Conservation (phyloP, 1,140 invertebrate genomes). For the Magallana angulata region DNA sequence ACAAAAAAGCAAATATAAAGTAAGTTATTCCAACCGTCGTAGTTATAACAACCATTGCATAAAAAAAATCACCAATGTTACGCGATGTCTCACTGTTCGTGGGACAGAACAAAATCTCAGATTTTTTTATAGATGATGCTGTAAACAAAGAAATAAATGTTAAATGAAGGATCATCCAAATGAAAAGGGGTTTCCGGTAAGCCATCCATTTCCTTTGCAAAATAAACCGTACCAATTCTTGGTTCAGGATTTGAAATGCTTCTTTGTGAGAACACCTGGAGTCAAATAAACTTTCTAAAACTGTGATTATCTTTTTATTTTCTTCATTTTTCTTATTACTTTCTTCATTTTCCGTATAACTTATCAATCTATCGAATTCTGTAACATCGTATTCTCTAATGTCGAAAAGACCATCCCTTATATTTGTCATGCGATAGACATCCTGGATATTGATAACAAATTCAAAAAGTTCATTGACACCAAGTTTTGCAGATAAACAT, state of each 20-base stretch:
- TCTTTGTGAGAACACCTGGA: constrained; percentile 15
- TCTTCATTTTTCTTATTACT: not conserved
- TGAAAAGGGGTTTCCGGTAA: constrained; percentile 46
- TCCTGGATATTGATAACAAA: constrained; percentile 62
- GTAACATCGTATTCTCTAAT: constrained; percentile 66
- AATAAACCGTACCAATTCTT: constrained; percentile 49
- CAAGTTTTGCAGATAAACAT: constrained; percentile 60
- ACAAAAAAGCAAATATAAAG: not conserved
- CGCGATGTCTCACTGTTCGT: not conserved
- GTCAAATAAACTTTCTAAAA: constrained; percentile 59
- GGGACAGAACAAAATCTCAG: not conserved
- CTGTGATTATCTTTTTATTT: not conserved
- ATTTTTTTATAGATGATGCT: not conserved
- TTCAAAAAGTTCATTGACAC: constrained; percentile 59
- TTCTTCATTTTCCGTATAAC: not conserved
- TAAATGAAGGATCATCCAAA: constrained; percentile 56
- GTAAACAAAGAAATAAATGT: constrained; percentile 55
- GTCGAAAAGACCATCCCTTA: constrained; percentile 63
- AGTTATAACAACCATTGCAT: not conserved
- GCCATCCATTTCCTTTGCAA: constrained; percentile 58
- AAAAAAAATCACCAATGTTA: not conserved
- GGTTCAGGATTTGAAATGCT: constrained; percentile 57
- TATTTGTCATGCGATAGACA: constrained; percentile 58
- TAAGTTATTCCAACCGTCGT: not conserved
- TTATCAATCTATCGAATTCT: constrained; percentile 47